Evolutionary conservation across 2,888 invertebrate species (phyloP), one percentile per base, ranked within the genome.

Genomic region (Aporophyla lueneburgensis): DNA sequence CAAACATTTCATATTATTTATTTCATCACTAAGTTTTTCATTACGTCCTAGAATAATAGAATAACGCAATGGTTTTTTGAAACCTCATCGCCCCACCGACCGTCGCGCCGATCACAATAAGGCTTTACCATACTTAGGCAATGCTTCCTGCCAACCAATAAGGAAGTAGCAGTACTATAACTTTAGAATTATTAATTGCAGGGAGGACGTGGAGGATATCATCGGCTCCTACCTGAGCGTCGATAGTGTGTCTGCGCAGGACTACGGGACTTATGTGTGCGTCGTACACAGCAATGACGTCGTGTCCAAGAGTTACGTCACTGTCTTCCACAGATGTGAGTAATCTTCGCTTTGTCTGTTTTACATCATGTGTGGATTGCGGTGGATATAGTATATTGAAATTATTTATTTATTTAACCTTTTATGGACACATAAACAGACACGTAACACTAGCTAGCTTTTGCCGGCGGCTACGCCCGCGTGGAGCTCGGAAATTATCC

Each of bases 261-360:
- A 98, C 95, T 98, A 97, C 92, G 98, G 98, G 63, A 97, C 97
- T 71, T 98, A 98, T 91, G 97, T 97, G 83, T 98, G 98, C 93
- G 97, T 97, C 72, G 97, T 98, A 80, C 98, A 97, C 93, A 98
- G 97, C 93, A 97, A 97, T 83, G 97, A 97, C 86, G 95, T 96
- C 82, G 95, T 95, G 72, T 96, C 96, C 19, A 93, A 94, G 80
- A 95, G 94, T 88, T 94, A 93, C 86, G 97, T 97, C 86, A 95
- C 94, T 65, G 93, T 97, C 9, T 95, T 95, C 84, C 97, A 97
- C 89, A 96, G 93, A 93, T 93, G 97, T 97, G 89, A 95, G 95
- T 94, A n/a, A 70, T 69, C 61, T 33, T 63, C 74, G 49, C 74
- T 62, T 51, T 51, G 21, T 71, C 3, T 77, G 14, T 68, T 62